Evolutionary conservation across 2,888 invertebrate genomes (phyloP).

Genomic region (Caenorhabditis uteleia): DNA sequence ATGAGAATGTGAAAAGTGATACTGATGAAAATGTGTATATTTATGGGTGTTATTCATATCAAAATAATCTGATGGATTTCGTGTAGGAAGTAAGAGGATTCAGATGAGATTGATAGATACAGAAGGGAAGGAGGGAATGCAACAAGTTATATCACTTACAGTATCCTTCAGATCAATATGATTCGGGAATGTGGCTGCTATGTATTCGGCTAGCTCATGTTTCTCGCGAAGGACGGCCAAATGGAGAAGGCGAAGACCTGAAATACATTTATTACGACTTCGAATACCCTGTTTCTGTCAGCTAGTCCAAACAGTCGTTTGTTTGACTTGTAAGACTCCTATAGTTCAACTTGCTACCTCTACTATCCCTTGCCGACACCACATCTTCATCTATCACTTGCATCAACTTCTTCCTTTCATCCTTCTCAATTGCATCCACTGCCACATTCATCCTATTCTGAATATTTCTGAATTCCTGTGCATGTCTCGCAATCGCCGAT

Average conservation of each 20-base stretch:
- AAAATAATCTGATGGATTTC: neutral
- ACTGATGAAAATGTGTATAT: too few species aligned
- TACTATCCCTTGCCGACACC: constrained; percentile 55
- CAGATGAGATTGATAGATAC: constrained; percentile 12
- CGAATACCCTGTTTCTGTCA: neutral
- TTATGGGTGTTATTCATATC: too few species aligned
- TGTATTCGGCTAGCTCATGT: constrained; percentile 64
- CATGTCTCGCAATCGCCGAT: constrained; percentile 47
- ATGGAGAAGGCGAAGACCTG: constrained; percentile 59
- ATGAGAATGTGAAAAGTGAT: too few species aligned
- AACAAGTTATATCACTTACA: too few species aligned
- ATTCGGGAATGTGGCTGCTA: constrained; percentile 54
- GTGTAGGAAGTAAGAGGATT: constrained; percentile 1
- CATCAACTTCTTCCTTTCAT: constrained; percentile 54
- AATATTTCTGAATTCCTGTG: constrained; percentile 60
- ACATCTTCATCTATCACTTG: constrained; percentile 60
- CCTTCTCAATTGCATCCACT: constrained; percentile 60
- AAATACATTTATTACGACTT: neutral
- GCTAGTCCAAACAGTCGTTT: too few species aligned
- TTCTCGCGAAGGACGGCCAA: constrained; percentile 63
- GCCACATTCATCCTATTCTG: constrained; percentile 54
- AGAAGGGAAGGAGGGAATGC: neutral
- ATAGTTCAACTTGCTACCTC: too few species aligned
- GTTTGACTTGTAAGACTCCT: neutral
- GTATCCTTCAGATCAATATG: constrained; percentile 58